Evolutionary conservation across 2,113 vertebrate genomes (phyloP).

Genomic region (Thunnus thynnus): DNA sequence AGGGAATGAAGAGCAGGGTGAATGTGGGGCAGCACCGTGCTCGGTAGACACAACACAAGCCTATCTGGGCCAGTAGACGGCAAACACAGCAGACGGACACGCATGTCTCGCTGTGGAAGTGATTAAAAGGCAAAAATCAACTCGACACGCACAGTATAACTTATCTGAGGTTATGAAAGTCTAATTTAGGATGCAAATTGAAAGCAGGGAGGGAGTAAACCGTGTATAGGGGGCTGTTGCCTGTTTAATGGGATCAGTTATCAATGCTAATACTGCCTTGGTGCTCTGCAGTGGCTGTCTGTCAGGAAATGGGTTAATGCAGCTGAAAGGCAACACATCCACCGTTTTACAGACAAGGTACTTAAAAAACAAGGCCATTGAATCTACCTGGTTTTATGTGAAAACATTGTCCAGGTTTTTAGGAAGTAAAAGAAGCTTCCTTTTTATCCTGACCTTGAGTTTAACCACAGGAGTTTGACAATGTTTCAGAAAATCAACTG

Average conservation of each 20-base stretch:
- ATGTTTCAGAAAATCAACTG: too few species aligned
- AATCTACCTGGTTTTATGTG: neutral
- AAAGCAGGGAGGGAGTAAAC: neutral
- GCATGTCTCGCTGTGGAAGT: neutral
- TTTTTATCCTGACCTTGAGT: neutral
- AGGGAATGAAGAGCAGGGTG: constrained; percentile 19
- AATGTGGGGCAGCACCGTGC: constrained; percentile 56
- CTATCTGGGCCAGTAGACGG: constrained; percentile 57
- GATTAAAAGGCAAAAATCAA: neutral
- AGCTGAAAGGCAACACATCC: constrained; percentile 1
- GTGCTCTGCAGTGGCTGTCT: neutral
- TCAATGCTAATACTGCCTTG: neutral
- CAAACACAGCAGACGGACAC: neutral
- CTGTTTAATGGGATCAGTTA: neutral
- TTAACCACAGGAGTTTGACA: too few species aligned
- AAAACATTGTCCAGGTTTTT: neutral
- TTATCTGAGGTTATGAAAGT: constrained; percentile 10
- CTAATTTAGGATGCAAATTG: constrained; percentile 3
- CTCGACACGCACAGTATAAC: neutral
- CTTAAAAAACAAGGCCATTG: neutral
- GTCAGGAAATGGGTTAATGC: neutral
- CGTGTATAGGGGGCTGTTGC: neutral
- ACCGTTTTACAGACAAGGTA: neutral
- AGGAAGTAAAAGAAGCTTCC: neutral
- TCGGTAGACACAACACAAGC: constrained; percentile 50